Evolutionary conservation across 30 jellyfish, hydroid and myxozoan genomes (phyloP).

Genomic region (Chrysaora quinquecirrha): DNA sequence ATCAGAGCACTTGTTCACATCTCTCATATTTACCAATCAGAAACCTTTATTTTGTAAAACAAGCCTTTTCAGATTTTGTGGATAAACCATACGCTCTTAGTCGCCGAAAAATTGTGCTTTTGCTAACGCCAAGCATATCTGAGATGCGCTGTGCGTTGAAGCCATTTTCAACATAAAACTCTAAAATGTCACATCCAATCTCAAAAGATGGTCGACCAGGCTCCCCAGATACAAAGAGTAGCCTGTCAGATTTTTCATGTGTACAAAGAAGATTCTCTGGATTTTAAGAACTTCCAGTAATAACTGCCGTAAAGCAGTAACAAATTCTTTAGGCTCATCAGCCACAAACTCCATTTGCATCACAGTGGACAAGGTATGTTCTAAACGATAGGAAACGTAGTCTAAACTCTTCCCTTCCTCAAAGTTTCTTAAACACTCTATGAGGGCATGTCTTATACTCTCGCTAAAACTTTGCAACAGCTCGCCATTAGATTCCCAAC

Average conservation of each 20-base stretch:
- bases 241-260: not conserved
- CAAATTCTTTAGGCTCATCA: slow-evolving; percentile 18
- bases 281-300: not conserved
- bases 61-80: slow-evolving; percentile 19
- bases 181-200: slow-evolving; percentile 17
- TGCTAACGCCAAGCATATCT: slow-evolving; percentile 48
- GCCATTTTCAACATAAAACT: slow-evolving; percentile 1
- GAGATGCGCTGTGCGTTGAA: slow-evolving; percentile 23
- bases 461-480: slow-evolving; percentile 1
- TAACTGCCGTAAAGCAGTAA: slow-evolving; percentile 19
- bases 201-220: slow-evolving; percentile 42
- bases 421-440: slow-evolving; percentile 1
- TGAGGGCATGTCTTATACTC: not conserved
- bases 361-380: slow-evolving; percentile 26
- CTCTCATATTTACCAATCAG: too few relatives aligned
- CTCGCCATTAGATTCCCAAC: not conserved
- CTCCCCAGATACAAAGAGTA: slow-evolving; percentile 38
- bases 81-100: slow-evolving; percentile 31
- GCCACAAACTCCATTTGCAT: slow-evolving; percentile 18
- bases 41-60: not conserved
- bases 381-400: slow-evolving; percentile 11
- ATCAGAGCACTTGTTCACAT: too few relatives aligned
- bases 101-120: slow-evolving; percentile 41
- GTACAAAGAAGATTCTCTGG: slow-evolving; percentile 8
- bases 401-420: slow-evolving; percentile 8